A percentile compares a stretch with the other conserved stretches of the same genome.
phyloP scores from a whole-genome alignment of 2,888 invertebrate species.

The Melinopterus prodromus region DNA sequence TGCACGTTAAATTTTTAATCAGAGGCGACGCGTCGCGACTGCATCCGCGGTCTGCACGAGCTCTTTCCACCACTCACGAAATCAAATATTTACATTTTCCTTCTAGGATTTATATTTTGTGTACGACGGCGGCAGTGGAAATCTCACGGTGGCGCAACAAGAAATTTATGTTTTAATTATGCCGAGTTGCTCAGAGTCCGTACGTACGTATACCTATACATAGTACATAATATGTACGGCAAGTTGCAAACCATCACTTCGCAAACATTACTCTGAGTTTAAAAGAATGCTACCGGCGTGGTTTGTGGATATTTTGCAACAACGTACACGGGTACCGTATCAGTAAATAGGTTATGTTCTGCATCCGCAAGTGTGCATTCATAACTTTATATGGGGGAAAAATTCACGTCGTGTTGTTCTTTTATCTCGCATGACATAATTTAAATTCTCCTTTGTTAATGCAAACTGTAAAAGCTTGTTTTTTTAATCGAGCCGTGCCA shows the following conservation, averaged over 20 bases:
- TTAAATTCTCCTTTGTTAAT: too few relatives aligned
- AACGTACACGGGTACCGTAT: not conserved
- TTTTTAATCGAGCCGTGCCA: too few relatives aligned
- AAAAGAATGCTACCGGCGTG: not conserved
- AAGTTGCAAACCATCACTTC: not conserved
- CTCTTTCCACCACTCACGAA: not conserved
- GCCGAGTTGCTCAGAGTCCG: not conserved
- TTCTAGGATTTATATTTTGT: conserved; percentile 13
- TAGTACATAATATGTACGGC: conserved; percentile 12
- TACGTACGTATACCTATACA: not conserved
- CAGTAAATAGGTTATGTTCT: too few relatives aligned
- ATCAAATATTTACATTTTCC: conserved; percentile 25
- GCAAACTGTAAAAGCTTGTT: too few relatives aligned
- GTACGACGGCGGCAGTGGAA: not conserved
- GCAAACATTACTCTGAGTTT: not conserved
- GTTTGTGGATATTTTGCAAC: not conserved
- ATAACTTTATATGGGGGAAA: not conserved
- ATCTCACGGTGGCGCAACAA: not conserved
- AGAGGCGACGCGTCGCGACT: not conserved
- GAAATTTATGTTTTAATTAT: conserved; percentile 26
- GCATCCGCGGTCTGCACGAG: not conserved
- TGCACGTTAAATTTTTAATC: conserved; percentile 4
- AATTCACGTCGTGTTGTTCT: too few relatives aligned
- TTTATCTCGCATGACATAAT: too few relatives aligned
- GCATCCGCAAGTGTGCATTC: not conserved